Evolutionary conservation across 2,888 invertebrate genomes (phyloP).

Genomic region (Eurytoma adleriae): DNA sequence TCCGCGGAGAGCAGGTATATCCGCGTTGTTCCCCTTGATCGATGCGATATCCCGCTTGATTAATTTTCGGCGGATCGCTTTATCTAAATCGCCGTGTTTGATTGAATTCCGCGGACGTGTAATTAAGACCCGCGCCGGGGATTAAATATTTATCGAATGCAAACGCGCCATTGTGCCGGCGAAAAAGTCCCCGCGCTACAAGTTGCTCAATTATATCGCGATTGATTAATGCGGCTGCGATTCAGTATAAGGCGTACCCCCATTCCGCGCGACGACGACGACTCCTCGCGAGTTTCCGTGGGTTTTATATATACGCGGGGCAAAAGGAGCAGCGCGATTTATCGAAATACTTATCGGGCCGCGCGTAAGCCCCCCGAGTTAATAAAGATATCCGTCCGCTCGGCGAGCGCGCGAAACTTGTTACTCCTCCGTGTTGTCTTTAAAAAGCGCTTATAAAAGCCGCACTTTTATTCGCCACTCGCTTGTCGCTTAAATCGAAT

Average conservation of each 20-base stretch:
- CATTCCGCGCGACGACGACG: too few species aligned
- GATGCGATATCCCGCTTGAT: conserved; percentile 18
- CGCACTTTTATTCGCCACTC: conserved; percentile 17
- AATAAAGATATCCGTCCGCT: neutral
- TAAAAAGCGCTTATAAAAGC: conserved; percentile 28
- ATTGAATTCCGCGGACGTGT: neutral
- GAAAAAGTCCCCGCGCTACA: too few species aligned
- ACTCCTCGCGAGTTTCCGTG: too few species aligned
- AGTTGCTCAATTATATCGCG: neutral
- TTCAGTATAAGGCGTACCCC: neutral
- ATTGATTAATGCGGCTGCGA: neutral
- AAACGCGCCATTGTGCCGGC: too few species aligned
- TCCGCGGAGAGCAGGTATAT: neutral
- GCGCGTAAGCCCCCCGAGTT: too few species aligned
- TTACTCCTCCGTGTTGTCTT: conserved; percentile 17
- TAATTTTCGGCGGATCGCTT: neutral
- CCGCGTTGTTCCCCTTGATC: neutral
- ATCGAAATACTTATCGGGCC: too few species aligned
- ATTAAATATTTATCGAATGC: neutral
- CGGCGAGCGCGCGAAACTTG: conserved; percentile 41
- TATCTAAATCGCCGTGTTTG: conserved; percentile 1
- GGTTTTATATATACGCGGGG: too few species aligned
- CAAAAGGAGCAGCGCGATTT: too few species aligned
- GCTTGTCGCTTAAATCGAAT: conserved; percentile 51
- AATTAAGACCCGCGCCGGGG: too few species aligned